Evolutionary conservation across 2,888 invertebrate genomes (phyloP).

Genomic region (Willowsia nigromaculata): DNA sequence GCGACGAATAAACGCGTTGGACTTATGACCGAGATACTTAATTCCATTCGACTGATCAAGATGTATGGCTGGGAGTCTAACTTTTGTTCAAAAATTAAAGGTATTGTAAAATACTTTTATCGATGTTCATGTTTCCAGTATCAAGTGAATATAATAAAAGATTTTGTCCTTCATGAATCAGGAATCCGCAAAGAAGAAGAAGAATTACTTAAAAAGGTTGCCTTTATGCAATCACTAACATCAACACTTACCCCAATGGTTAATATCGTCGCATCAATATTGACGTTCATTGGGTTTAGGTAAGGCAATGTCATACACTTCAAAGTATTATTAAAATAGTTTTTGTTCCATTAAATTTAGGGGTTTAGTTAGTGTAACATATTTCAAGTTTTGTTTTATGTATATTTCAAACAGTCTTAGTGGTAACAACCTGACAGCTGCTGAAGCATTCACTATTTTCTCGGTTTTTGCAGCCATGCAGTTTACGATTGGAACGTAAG

Average conservation of each 20-base stretch:
- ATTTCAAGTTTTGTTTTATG: neutral
- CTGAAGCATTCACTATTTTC: slow-evolving; percentile 81
- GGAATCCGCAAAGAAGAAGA: slow-evolving; percentile 80
- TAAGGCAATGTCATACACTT: slow-evolving; percentile 44
- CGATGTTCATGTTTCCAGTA: no score
- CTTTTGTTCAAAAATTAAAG: slow-evolving; percentile 81
- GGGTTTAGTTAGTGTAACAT: no score
- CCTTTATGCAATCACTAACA: slow-evolving; percentile 81
- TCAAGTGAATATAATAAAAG: no score
- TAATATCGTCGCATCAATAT: slow-evolving; percentile 80
- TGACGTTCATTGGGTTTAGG: slow-evolving; percentile 80
- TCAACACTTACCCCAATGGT: slow-evolving; percentile 80
- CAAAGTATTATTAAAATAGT: no score
- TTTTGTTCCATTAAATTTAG: no score
- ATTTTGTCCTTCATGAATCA: slow-evolving; percentile 41
- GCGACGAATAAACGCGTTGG: slow-evolving; percentile 80
- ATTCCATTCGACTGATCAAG: slow-evolving; percentile 82
- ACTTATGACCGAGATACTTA: slow-evolving; percentile 83
- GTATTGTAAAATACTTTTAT: no score
- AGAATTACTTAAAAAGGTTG: slow-evolving; percentile 80
- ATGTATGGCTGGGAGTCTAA: slow-evolving; percentile 83
- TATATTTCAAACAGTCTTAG: slow-evolving; percentile 78
- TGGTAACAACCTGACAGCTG: slow-evolving; percentile 79
- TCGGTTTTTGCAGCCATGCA: slow-evolving; percentile 81
- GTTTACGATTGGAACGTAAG: slow-evolving; percentile 80